Conservation (phyloP, 1,140 invertebrate genomes). For the Leptestheria dahalacensis region DNA sequence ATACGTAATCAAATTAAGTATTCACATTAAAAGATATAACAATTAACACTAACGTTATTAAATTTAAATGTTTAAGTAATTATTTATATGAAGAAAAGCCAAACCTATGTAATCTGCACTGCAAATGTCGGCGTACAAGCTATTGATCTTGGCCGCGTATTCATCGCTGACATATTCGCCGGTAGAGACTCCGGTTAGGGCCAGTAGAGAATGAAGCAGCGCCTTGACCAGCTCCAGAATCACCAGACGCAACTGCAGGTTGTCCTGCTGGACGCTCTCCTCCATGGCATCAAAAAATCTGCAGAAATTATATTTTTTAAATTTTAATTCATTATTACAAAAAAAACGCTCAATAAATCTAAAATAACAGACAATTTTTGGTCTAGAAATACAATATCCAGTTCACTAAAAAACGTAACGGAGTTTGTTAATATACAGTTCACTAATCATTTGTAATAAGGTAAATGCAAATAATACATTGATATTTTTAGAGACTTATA, state of each 20-base stretch:
- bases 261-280: constrained; percentile 53
- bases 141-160: constrained; percentile 45
- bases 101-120: constrained; percentile 58
- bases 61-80: no score
- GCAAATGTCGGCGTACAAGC: constrained; percentile 50
- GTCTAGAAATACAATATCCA: no score
- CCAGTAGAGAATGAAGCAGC: constrained; percentile 63
- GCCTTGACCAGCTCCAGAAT: constrained; percentile 71
- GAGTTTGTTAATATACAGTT: no score
- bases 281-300: constrained; percentile 84
- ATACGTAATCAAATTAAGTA: no score
- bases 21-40: no score
- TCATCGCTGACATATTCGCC: constrained; percentile 45
- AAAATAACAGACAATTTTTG: no score
- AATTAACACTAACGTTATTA: no score
- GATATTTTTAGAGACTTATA: no score
- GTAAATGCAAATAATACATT: no score
- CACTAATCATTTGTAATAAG: no score
- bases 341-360: neutral
- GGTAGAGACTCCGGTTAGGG: constrained; percentile 42
- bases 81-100: neutral
- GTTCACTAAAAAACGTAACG: no score
- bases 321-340: neutral
- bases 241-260: constrained; percentile 53
- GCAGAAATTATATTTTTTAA: constrained; percentile 22